phyloP scores from a whole-genome alignment of 2,888 invertebrate species.

The Ptilodon capucinus region DNA sequence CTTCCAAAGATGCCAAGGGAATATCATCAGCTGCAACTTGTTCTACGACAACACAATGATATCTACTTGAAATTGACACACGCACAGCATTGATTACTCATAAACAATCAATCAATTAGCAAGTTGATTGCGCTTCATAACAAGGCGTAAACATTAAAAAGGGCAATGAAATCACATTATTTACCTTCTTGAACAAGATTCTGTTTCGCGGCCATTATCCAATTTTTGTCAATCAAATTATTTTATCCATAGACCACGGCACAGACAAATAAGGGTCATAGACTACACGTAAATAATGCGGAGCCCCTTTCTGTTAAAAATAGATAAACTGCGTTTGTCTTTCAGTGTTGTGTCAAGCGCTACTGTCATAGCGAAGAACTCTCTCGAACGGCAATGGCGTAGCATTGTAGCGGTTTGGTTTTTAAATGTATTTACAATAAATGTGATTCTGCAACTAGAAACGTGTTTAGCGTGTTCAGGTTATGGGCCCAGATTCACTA shows the following conservation, averaged over 20 bases:
- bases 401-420: no score
- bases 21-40: slow-evolving; percentile 73
- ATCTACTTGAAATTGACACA: background rate
- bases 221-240: slow-evolving; percentile 45
- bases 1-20: slow-evolving; percentile 83
- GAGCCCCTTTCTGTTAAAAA: no score
- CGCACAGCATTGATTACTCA: background rate
- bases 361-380: no score
- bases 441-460: no score
- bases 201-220: slow-evolving; percentile 86
- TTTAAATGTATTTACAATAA: no score
- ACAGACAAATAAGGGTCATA: no score
- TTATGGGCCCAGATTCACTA: no score
- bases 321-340: no score
- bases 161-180: slow-evolving; percentile 13
- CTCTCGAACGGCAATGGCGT: no score
- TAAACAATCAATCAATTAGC: background rate
- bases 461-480: no score
- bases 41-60: slow-evolving; percentile 50
- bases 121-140: background rate
- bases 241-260: slow-evolving; percentile 10
- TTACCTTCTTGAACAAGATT: slow-evolving; percentile 85
- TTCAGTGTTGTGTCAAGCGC: no score
- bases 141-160: background rate
- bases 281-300: no score